Evolutionary conservation across 2,888 invertebrate genomes (phyloP), one percentile per base, ranked within the genome.

Genomic region (Eristalis intricaria): DNA sequence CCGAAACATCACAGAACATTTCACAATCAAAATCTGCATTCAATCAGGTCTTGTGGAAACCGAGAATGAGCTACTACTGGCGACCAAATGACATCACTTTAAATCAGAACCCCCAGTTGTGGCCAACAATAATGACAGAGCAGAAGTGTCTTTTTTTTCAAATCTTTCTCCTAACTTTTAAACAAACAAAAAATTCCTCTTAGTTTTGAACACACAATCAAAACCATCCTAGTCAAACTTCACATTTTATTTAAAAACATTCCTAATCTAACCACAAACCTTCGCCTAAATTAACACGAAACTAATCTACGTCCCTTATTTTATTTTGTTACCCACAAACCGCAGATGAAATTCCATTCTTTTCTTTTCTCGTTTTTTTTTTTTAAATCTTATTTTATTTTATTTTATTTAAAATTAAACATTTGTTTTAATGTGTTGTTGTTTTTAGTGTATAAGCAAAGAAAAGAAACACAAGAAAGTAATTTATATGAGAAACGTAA

Each of bases 351-450:
- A 65, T 70, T 86, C 56, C 71, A 63, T 22, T 69, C 58, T 23
- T 79, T 61, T 23, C 40, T 26, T 35, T 29, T 19, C 40, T 50
- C 50, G 61, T 77, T 56, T 19, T 56, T 40, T 64, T 69, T 40
- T 61, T 70, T 23, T 58, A 63, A 68, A 23, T n/a, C n/a, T n/a
- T n/a, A 32, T 13, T 80, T 74, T 35, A n/a, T 74, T 63, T 87
- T 79, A 68, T 58, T 75, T 79, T 74, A 29, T 19, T 69, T 61
- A 40, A 11, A 60, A 60, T 79, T 60, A 60, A 70, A 74, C 23
- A 75, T 61, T 83, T 81, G 75, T 81, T 88, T 84, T 74, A 73
- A 65, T 86, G 73, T 80, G 84, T 87, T 87, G 87, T 87, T 87
- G 87, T 80, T 88, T 88, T 88, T 84, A 88, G 74, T 84, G 74